Percentiles rank a stretch among this genome's conserved stretches.
Conservation (phyloP, 2,113 vertebrate species). For the Vidua chalybeata region DNA sequence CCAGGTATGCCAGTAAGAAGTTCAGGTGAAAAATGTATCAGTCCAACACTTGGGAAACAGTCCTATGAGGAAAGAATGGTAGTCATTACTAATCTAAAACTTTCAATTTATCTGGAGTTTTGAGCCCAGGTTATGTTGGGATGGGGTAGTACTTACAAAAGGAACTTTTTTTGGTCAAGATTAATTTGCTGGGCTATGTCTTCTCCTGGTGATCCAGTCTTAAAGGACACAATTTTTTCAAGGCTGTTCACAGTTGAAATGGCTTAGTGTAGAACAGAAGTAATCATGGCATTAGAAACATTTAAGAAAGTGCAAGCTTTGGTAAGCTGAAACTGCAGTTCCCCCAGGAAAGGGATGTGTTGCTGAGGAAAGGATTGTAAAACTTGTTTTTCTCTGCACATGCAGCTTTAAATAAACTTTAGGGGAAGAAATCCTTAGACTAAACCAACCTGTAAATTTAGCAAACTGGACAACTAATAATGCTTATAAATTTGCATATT, state of each 20-base stretch:
- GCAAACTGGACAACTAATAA: neutral
- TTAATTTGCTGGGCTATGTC: fast-evolving
- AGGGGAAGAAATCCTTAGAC: neutral
- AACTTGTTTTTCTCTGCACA: neutral
- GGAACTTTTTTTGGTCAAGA: neutral
- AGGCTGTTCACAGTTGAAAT: neutral
- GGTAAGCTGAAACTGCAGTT: neutral
- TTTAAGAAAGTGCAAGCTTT: neutral
- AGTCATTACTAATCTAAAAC: neutral
- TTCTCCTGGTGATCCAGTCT: neutral
- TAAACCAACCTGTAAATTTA: neutral
- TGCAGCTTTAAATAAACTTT: neutral
- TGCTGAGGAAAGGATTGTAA: neutral
- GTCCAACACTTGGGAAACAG: neutral
- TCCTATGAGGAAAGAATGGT: neutral
- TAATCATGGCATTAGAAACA: neutral
- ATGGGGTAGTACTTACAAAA: neutral
- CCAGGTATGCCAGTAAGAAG: neutral
- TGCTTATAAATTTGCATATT: neutral
- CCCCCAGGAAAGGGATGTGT: neutral
- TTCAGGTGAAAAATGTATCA: neutral
- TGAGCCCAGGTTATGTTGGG: neutral
- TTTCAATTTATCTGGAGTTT: neutral
- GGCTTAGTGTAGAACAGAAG: neutral
- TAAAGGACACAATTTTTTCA: neutral